These are phyloP conservation scores for Periophthalmus magnuspinnatus DNA, from an alignment of 2,797 vertebrate genomes.

Conservation along the genomic window DNA sequence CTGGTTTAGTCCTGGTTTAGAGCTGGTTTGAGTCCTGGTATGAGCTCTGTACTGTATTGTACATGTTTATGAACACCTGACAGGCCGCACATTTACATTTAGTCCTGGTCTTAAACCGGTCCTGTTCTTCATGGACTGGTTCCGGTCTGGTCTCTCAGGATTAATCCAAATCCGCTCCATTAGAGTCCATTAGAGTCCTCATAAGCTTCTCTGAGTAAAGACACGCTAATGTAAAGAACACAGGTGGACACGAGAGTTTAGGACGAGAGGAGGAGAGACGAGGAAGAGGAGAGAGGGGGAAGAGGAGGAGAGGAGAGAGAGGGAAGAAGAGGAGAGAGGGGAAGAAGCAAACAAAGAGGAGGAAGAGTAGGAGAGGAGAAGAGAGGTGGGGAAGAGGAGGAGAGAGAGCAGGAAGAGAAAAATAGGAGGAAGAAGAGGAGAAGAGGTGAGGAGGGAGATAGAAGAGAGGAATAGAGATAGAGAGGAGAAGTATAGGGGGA, in stretches of 20 bases:
- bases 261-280: not conserved
- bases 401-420: not conserved
- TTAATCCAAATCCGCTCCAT: not conserved
- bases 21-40: too few species aligned
- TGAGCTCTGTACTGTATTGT: too few species aligned
- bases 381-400: not conserved
- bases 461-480: not conserved
- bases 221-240: not conserved
- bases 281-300: too few species aligned
- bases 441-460: not conserved
- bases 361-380: too few species aligned
- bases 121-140: not conserved
- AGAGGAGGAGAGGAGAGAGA: too few species aligned
- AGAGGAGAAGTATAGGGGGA: not conserved
- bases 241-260: not conserved
- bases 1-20: too few species aligned
- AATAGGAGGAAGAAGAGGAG: too few species aligned
- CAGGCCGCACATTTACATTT: not conserved
- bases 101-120: not conserved
- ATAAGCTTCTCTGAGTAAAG: not conserved
- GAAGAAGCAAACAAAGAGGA: too few species aligned
- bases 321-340: too few species aligned
- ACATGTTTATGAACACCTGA: not conserved
- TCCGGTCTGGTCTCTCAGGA: not conserved
- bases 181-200: not conserved